phyloP scores from a whole-genome alignment of 2,113 vertebrate species.

The Egretta garzetta region DNA sequence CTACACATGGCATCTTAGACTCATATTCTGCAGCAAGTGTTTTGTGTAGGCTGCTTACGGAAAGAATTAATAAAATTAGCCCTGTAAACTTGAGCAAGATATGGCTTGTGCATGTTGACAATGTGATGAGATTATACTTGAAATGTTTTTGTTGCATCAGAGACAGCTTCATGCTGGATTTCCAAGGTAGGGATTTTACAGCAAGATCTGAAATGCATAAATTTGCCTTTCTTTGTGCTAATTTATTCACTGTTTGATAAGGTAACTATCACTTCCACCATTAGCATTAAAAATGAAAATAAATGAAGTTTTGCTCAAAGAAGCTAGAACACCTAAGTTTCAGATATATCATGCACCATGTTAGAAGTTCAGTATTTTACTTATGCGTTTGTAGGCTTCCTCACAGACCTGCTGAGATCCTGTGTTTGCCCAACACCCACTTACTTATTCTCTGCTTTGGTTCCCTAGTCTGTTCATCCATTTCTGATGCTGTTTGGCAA shows the following conservation, averaged over 20 bases:
- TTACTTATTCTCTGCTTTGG: background rate
- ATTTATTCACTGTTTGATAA: background rate
- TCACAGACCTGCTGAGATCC: background rate
- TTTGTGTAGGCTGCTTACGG: background rate
- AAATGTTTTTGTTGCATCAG: background rate
- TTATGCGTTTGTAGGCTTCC: background rate
- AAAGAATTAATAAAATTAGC: background rate
- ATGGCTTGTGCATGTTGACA: background rate
- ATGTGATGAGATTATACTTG: background rate
- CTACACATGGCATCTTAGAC: background rate
- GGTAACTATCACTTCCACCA: background rate
- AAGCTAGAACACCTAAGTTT: background rate
- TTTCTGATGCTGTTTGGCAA: background rate
- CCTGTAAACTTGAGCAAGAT: background rate
- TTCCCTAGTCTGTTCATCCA: background rate
- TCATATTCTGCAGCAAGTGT: background rate
- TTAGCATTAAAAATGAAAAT: slow-evolving; percentile 22
- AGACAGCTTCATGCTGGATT: background rate
- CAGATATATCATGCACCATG: background rate
- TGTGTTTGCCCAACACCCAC: fast-evolving
- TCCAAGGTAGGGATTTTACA: background rate
- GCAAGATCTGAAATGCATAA: background rate
- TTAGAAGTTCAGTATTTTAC: background rate
- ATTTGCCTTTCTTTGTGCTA: background rate
- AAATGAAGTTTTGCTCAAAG: background rate